These are phyloP conservation scores for Odontamblyopus lacepedii DNA, from an alignment of 2,797 vertebrate genomes.

Conservation along the genomic window DNA sequence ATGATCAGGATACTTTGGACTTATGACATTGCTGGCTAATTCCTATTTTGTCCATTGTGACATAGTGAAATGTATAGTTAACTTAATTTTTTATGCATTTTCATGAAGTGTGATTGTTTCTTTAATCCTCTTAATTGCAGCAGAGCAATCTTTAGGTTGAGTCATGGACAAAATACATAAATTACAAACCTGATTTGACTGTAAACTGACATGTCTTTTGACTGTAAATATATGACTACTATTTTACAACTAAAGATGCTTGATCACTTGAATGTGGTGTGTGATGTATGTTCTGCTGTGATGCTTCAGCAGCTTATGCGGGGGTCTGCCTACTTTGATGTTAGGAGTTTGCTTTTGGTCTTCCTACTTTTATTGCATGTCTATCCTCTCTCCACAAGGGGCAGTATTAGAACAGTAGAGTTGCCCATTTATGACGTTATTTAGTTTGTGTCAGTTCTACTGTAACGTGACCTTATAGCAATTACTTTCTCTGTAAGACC, in stretches of 20 bases:
- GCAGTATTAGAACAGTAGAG: not conserved
- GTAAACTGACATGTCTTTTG: too few relatives aligned
- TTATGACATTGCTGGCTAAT: constrained; percentile 33
- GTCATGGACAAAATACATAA: too few relatives aligned
- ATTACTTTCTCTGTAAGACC: not conserved
- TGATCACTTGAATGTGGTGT: too few relatives aligned
- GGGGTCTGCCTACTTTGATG: not conserved
- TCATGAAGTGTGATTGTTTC: not conserved
- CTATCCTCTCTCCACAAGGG: not conserved
- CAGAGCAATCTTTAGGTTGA: too few relatives aligned
- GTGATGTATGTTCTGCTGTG: too few relatives aligned
- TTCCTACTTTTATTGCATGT: not conserved
- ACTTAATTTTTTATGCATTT: not conserved
- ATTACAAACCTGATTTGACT: too few relatives aligned
- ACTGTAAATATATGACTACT: too few relatives aligned
- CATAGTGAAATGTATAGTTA: not conserved
- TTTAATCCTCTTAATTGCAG: not conserved
- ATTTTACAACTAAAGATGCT: too few relatives aligned
- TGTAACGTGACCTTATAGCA: not conserved
- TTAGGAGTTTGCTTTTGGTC: not conserved
- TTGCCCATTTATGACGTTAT: not conserved
- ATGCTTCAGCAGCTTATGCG: too few relatives aligned
- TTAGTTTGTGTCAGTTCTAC: not conserved
- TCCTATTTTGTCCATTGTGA: constrained; percentile 15
- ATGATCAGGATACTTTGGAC: constrained; percentile 42